Base-by-base conservation (phyloP, 2,113 vertebrate species). In the Peromyscus leucopus region DNA sequence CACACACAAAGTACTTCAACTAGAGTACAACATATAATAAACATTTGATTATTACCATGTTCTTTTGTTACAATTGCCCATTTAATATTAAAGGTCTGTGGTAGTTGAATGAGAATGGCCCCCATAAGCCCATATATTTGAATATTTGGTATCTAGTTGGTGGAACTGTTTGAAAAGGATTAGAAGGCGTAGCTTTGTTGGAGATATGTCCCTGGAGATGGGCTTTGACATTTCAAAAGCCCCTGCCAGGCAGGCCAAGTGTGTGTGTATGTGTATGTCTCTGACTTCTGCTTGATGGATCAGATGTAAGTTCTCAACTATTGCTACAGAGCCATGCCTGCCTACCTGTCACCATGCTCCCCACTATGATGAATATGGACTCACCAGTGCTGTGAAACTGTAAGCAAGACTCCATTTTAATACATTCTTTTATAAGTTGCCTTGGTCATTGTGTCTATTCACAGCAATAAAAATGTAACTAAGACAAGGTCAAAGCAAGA, bases 1-100 rank as follows among this genome's bases (percentile, higher is more conserved):
- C 21, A 82, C 15, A 83, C n/a, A 93, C 74, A 75, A 92, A 92
- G 22, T 63, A 33, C 26, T 96, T 90, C 80, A 90, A 90, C 85
- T 28, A 83, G 15, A 94, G 16, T 67, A 51, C 1, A 24, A 46
- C 6, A 71, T 26, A 89, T 46, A 93, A 17, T 93, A 89, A 95
- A 12, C 6, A 11, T 51, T 78, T 26, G 4, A 24, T 78, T 92
- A 96, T 78, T 87, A 92, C 10, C 75, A 94, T 91, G 55, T 65
- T 84, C 59, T 79, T 96, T 76, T 95, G 33, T 65, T 93, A 7
- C n/a, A 91, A 69, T 15, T 85, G 1, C 75, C 33, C 51, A 55
- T 91, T 71, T 93, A 91, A 63, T 42, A 42, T 65, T 46, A 74
- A 11, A 92, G 21, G 89, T 84, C 57, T 39, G 12, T 26, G 36